phyloP scores from a whole-genome alignment of 2,113 vertebrate species.

The Mionectes macconnelli region DNA sequence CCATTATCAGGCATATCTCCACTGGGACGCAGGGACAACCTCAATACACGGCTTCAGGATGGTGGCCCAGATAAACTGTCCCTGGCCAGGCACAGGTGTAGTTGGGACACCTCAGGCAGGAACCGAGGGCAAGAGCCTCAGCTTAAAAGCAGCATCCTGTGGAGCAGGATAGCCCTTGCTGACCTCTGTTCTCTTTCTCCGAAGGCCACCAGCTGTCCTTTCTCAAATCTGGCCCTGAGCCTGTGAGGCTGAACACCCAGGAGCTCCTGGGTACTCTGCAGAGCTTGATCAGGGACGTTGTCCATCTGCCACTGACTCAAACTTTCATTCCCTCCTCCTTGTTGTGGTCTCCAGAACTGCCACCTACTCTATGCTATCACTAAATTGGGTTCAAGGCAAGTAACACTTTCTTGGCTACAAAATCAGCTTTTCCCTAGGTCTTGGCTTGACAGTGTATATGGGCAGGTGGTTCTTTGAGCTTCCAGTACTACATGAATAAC shows the following conservation, averaged over 20 bases:
- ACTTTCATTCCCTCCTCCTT: neutral
- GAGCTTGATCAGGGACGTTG: neutral
- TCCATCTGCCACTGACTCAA: neutral
- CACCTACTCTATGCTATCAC: neutral
- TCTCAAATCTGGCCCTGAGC: neutral
- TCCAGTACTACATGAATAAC: neutral
- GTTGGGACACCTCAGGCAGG: neutral
- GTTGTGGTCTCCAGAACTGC: neutral
- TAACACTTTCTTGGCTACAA: neutral
- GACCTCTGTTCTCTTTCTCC: neutral
- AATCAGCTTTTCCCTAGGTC: neutral
- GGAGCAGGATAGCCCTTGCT: neutral
- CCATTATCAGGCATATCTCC: neutral
- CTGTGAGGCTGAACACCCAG: neutral
- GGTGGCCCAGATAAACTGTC: neutral
- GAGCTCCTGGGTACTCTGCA: neutral
- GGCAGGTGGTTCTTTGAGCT: neutral
- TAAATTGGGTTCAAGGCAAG: neutral
- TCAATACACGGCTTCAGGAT: neutral
- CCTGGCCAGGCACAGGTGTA: neutral
- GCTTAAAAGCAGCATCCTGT: neutral
- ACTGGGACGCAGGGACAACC: neutral
- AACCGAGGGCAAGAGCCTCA: neutral
- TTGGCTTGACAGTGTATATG: accelerated
- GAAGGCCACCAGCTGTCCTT: neutral